Evolutionary conservation across 2,113 vertebrate species (phyloP).

Genomic region (Epinephelus fuscoguttatus): DNA sequence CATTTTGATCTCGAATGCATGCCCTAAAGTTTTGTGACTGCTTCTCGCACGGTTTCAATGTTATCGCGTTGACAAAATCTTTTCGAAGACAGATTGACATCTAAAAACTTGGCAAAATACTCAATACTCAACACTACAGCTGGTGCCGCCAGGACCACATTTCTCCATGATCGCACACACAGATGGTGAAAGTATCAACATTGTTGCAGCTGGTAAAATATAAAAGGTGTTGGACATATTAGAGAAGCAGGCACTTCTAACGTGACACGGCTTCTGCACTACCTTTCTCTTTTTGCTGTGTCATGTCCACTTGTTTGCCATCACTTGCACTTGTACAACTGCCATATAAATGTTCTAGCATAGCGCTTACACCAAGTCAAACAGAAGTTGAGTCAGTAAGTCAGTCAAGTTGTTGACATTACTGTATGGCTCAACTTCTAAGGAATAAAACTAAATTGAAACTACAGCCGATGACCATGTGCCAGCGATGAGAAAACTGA

Average conservation of each 20-base stretch:
- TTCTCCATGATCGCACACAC: no score
- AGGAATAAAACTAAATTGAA: neutral
- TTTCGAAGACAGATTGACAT: no score
- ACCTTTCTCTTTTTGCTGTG: neutral
- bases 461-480: neutral
- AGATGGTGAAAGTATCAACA: no score
- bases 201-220: no score
- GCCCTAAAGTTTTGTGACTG: no score
- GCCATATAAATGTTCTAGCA: neutral
- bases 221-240: neutral
- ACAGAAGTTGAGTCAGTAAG: neutral
- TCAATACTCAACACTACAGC: no score
- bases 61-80: no score
- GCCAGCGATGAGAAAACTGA: neutral
- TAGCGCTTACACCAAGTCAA: neutral
- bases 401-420: neutral
- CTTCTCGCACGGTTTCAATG: no score
- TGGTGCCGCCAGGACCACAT: no score
- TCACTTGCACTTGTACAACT: neutral
- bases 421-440: neutral
- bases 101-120: no score
- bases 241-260: neutral
- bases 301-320: neutral
- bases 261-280: neutral
- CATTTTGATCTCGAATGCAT: no score